Conservation (phyloP, 2,797 vertebrate species). For the Lithobates sylvaticus region DNA sequence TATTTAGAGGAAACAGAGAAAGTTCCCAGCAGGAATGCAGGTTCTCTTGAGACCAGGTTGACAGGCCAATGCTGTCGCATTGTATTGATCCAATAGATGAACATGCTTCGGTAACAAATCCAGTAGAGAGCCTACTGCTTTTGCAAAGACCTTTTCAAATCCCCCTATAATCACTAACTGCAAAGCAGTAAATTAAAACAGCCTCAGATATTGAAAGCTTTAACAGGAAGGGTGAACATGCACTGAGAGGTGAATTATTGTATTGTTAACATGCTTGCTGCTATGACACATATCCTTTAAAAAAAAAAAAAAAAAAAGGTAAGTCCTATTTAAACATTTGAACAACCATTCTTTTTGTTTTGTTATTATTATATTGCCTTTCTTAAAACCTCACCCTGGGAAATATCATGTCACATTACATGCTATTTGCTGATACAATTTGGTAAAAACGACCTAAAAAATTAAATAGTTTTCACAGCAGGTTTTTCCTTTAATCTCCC, state of each 20-base stretch:
- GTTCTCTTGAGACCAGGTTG: constrained; percentile 63
- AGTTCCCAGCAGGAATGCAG: constrained; percentile 59
- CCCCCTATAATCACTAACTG: constrained; percentile 69
- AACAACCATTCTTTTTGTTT: constrained; percentile 72
- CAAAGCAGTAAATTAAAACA: constrained; percentile 74
- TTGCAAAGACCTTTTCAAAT: constrained; percentile 76
- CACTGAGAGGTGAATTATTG: constrained; percentile 70
- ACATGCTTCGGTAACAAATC: constrained; percentile 68
- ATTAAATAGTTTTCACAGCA: constrained; percentile 74
- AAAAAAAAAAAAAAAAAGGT: constrained; percentile 64
- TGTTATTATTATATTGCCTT: constrained; percentile 74
- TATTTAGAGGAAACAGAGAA: constrained; percentile 49
- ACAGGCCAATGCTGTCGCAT: constrained; percentile 63
- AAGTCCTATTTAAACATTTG: constrained; percentile 78
- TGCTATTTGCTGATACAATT: constrained; percentile 76
- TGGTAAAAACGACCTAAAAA: constrained; percentile 74
- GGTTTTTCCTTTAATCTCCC: constrained; percentile 73
- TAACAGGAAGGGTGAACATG: constrained; percentile 64
- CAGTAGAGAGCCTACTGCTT: constrained; percentile 67
- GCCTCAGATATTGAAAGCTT: constrained; percentile 67
- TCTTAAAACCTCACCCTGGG: constrained; percentile 77
- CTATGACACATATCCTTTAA: constrained; percentile 74
- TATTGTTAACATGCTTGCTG: constrained; percentile 66
- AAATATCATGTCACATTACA: constrained; percentile 69
- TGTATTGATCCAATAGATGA: constrained; percentile 73